Percentiles rank a stretch among this genome's conserved stretches.
These are phyloP conservation scores for Enteromius viviparus DNA, from an alignment of 2,797 vertebrate genomes.

Conservation along the genomic window DNA sequence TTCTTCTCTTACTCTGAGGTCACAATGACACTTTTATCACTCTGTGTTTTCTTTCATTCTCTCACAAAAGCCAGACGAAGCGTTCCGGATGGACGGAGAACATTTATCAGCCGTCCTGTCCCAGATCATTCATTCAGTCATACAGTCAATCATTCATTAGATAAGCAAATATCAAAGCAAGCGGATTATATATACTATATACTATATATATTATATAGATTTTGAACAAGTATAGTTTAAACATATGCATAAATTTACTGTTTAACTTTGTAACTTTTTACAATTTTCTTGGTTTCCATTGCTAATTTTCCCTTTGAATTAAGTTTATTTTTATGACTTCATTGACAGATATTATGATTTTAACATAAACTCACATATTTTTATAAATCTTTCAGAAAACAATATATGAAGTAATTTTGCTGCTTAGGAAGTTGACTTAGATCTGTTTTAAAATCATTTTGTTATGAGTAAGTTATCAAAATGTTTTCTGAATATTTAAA, in stretches of 20 bases:
- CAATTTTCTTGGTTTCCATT: too few species aligned
- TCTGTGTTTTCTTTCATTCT: slow-evolving; percentile 1
- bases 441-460: too few species aligned
- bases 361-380: too few species aligned
- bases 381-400: too few species aligned
- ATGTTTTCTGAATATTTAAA: too few species aligned
- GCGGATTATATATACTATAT: neutral
- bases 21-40: slow-evolving; percentile 31
- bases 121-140: neutral
- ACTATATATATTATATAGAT: neutral
- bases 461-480: too few species aligned
- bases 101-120: neutral
- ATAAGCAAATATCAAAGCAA: neutral
- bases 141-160: neutral
- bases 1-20: slow-evolving; percentile 36
- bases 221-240: neutral
- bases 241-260: neutral
- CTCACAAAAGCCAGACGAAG: neutral
- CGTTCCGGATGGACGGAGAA: neutral
- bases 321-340: too few species aligned
- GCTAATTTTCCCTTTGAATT: too few species aligned
- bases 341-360: too few species aligned
- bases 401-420: too few species aligned
- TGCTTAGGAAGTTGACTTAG: too few species aligned
- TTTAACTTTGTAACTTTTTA: neutral